Evolutionary conservation across 2,113 vertebrate genomes (phyloP).

Genomic region (Cebidichthys violaceus): DNA sequence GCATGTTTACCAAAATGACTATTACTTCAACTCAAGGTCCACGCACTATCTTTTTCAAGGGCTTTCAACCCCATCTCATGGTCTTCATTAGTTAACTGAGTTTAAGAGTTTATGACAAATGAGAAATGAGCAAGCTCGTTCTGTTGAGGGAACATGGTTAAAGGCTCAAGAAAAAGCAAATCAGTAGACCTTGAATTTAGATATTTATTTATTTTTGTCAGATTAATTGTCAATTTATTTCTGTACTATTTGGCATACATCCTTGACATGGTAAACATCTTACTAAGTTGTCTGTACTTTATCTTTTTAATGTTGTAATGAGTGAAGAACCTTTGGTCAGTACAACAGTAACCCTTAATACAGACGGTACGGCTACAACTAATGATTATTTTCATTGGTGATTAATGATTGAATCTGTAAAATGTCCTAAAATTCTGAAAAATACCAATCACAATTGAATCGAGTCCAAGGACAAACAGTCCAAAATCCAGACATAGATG

Average conservation of each 20-base stretch:
- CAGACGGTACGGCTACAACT: background rate
- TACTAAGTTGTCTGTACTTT: background rate
- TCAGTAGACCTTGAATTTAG: background rate
- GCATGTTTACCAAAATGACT: background rate
- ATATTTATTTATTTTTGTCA: background rate
- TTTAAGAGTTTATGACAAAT: background rate
- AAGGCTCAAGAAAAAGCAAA: background rate
- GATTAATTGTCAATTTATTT: background rate
- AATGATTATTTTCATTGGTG: background rate
- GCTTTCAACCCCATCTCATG: background rate
- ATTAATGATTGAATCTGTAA: background rate
- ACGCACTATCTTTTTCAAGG: background rate
- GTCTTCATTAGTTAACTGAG: slow-evolving; percentile 1
- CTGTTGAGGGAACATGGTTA: background rate
- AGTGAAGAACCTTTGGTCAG: no score
- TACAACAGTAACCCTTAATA: background rate
- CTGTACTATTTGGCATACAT: background rate
- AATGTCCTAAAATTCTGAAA: background rate
- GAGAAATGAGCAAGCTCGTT: background rate
- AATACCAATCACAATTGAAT: background rate
- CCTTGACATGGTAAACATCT: background rate
- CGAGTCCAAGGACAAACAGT: background rate
- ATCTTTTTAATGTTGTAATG: slow-evolving; percentile 3
- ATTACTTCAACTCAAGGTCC: background rate
- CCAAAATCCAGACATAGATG: background rate